Conservation (phyloP, 2,797 vertebrate species). For the Gallinago nigripennis region DNA sequence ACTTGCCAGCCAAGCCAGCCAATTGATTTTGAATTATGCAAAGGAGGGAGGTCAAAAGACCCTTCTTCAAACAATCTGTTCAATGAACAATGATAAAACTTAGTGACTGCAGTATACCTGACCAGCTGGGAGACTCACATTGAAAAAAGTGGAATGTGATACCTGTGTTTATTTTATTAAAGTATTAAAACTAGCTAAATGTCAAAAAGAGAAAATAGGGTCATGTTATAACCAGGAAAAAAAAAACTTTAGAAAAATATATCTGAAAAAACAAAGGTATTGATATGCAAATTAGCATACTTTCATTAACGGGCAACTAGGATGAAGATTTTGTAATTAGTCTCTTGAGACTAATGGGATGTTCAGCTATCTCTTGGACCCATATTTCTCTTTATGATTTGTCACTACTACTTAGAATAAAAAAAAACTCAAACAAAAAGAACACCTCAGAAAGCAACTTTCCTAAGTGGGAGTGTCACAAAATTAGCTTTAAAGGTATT, state of each 20-base stretch:
- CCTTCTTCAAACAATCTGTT: background rate
- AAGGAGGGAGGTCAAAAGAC: background rate
- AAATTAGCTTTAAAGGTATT: background rate
- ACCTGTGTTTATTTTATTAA: conserved; percentile 24
- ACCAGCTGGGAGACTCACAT: background rate
- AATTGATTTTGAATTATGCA: background rate
- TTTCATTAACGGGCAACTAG: background rate
- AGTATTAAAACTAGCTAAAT: background rate
- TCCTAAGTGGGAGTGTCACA: background rate
- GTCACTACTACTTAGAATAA: background rate
- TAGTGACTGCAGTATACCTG: background rate
- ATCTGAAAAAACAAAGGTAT: background rate
- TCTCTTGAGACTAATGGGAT: conserved; percentile 16
- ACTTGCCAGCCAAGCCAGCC: background rate
- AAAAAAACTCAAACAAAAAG: background rate
- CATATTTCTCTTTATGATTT: background rate
- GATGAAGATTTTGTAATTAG: conserved; percentile 37
- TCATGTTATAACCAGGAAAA: background rate
- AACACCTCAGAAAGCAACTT: background rate
- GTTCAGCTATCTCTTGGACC: background rate
- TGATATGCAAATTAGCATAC: conserved; percentile 28
- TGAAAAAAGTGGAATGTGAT: background rate
- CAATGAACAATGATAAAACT: background rate
- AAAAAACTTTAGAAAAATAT: background rate
- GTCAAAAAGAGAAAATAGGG: background rate